A percentile compares a stretch with the other conserved stretches of the same genome.
Evolutionary conservation across 2,888 invertebrate species (phyloP).

Genomic region (Ganaspis brasiliensis): DNA sequence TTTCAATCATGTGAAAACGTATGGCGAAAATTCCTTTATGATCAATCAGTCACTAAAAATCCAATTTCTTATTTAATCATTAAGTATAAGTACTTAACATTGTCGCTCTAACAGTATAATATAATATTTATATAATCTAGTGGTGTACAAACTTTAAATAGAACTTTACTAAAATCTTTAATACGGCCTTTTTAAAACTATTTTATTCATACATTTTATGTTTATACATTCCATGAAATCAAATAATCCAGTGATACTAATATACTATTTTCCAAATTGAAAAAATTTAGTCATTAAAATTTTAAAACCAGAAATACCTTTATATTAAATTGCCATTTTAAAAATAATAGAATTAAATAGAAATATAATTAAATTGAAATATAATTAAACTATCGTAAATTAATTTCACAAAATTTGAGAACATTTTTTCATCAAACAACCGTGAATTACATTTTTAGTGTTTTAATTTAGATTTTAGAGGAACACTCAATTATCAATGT

Average conservation of each 20-base stretch:
- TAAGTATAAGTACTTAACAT: constrained; percentile 22
- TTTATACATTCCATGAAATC: neutral
- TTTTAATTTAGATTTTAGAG: too few species aligned
- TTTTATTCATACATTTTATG: constrained; percentile 4
- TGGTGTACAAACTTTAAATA: constrained; percentile 2
- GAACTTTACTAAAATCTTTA: constrained; percentile 13
- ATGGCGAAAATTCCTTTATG: neutral
- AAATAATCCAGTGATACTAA: constrained; percentile 12
- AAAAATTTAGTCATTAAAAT: neutral
- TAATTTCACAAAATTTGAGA: too few species aligned
- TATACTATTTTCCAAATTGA: neutral
- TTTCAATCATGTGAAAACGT: constrained; percentile 6
- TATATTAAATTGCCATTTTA: too few species aligned
- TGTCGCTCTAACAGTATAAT: constrained; percentile 12
- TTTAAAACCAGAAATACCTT: too few species aligned
- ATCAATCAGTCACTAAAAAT: constrained; percentile 1
- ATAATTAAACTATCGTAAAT: too few species aligned
- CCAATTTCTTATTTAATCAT: constrained; percentile 8
- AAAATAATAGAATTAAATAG: too few species aligned
- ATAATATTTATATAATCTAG: constrained; percentile 24
- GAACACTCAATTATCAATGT: too few species aligned
- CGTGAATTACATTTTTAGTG: too few species aligned
- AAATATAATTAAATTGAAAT: too few species aligned
- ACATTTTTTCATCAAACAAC: too few species aligned
- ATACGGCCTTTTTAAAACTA: neutral